Conservation (phyloP, 2,113 vertebrate genomes). For the Corythaeola cristata region DNA sequence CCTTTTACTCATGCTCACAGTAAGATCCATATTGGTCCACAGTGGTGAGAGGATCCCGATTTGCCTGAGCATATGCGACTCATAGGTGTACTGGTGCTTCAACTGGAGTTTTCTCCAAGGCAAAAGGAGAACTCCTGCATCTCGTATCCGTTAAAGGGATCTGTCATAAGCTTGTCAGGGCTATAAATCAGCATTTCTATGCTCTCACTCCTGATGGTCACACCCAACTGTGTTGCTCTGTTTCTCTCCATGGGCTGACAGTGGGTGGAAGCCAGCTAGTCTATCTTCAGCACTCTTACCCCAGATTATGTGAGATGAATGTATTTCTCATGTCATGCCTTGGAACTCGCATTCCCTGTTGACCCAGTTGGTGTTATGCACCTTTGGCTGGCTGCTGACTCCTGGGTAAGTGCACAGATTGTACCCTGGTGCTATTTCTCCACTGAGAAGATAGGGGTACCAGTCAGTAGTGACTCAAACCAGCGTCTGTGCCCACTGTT, state of each 20-base stretch:
- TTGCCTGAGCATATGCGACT: neutral
- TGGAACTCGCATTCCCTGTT: constrained; percentile 70
- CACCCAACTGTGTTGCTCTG: constrained; percentile 72
- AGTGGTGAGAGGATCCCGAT: neutral
- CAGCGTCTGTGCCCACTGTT: neutral
- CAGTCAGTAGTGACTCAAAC: constrained; percentile 50
- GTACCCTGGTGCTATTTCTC: constrained; percentile 68
- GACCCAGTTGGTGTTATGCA: constrained; percentile 72
- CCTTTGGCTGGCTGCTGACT: constrained; percentile 70
- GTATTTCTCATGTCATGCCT: constrained; percentile 72
- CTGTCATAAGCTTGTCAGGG: constrained; percentile 47
- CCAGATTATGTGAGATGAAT: constrained; percentile 73
- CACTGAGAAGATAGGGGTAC: constrained; percentile 58
- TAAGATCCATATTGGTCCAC: neutral
- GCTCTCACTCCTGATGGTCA: constrained; percentile 66
- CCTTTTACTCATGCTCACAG: neutral
- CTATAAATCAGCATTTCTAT: constrained; percentile 59
- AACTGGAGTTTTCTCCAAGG: constrained; percentile 15
- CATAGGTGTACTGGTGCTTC: neutral
- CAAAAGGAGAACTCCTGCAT: constrained; percentile 20
- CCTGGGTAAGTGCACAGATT: constrained; percentile 70
- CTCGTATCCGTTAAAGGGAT: neutral
- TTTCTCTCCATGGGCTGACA: constrained; percentile 73
- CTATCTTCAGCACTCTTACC: constrained; percentile 72
- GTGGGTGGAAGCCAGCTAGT: constrained; percentile 73